A percentile compares a stretch with the other conserved stretches of the same genome.
These are phyloP conservation scores for Rostratula benghalensis DNA, from an alignment of 2,113 vertebrate species.

Conservation along the genomic window DNA sequence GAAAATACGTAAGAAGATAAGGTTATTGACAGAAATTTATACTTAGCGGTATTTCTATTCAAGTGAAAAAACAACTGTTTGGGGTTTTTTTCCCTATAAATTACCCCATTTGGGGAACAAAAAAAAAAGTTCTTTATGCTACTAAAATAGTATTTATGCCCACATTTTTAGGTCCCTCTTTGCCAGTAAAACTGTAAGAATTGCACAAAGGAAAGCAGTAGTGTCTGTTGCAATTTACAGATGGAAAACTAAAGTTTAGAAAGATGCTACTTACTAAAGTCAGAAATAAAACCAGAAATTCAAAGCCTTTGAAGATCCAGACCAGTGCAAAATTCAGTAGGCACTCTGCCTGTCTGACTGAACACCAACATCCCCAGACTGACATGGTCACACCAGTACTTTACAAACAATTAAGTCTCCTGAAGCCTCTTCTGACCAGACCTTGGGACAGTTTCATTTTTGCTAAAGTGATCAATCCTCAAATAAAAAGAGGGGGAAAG, in stretches of 20 bases:
- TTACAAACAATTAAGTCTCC: background rate
- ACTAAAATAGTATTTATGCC: background rate
- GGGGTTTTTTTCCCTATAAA: background rate
- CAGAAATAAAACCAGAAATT: background rate
- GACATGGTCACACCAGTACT: background rate
- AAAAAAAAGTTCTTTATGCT: background rate
- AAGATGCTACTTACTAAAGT: background rate
- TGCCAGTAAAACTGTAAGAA: background rate
- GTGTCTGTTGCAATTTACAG: background rate
- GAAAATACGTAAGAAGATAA: background rate
- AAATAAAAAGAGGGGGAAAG: background rate
- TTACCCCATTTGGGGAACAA: background rate
- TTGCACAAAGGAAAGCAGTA: background rate
- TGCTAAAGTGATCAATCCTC: background rate
- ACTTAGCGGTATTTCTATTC: background rate
- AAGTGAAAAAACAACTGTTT: background rate
- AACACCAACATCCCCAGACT: background rate
- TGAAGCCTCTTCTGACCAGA: background rate
- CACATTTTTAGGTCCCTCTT: background rate
- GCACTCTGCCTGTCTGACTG: background rate
- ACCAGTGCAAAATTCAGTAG: background rate
- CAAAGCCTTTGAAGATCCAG: background rate
- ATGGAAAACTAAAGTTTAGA: background rate
- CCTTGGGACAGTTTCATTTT: background rate
- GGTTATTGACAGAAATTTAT: background rate